Evolutionary conservation across 1,140 invertebrate genomes (phyloP), one percentile per base, ranked within the genome.

Genomic region (Odontomachus brunneus): DNA sequence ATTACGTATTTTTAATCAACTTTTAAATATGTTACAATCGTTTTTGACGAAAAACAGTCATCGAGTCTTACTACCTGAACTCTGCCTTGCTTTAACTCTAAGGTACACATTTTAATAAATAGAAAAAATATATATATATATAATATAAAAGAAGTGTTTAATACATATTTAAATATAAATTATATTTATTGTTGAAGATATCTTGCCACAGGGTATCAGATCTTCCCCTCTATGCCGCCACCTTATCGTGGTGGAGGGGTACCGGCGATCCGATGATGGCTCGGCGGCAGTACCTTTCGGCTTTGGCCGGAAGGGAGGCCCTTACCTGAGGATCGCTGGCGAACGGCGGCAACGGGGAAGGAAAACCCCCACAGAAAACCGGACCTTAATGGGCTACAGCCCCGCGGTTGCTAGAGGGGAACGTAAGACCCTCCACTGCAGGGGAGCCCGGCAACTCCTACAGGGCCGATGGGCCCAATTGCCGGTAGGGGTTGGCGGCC

Each of bases 171-270:
- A n/a, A 55, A 55, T 55, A 51, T 19, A 15, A 55, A 24, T 60
- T 60, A 29, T 60, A 59, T 24, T 4, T 59, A 59, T 3, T 48
- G n/a, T 60, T 60, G 3, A 14, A 65, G 62, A 38, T 44, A 65
- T 65, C n/a, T 65, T 38, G 62, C n/a, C n/a, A 65, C 29, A 38
- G 62, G n/a, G 14, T 17, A 65, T 19, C 60, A 63, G 12, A 63
- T 65, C 9, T 38, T 63, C n/a, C n/a, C n/a, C 17, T 65, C 33
- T 9, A 29, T 65, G 11, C n/a, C n/a, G 5, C 44, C 44, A n/a
- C 29, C 62, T 4, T 65, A 33, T 44, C 3, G 29, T 12, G 19
- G 33, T 11, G 62, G 29, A 14, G 33, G 19, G 22, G 33, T 33
- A 33, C 33, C 62, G 22, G 33, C 33, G 1, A n/a, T n/a, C n/a